phyloP scores from a whole-genome alignment of 2,113 vertebrate species.

The Colius striatus region DNA sequence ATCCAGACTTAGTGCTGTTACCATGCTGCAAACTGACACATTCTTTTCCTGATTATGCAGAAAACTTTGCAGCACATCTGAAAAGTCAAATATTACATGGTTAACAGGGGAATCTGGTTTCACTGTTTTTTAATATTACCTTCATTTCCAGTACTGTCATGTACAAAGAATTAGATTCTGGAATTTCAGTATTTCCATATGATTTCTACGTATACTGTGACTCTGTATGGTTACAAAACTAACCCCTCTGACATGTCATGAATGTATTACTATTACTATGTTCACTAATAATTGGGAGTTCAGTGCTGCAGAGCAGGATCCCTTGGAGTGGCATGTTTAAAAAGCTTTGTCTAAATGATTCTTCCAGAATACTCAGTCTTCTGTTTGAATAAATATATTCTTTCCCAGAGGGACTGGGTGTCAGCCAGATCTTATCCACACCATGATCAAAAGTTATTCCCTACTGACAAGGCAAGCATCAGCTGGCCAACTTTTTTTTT shows the following conservation, averaged over 20 bases:
- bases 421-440: constrained; percentile 20
- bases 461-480: neutral
- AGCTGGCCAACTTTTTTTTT: neutral
- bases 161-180: neutral
- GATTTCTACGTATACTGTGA: neutral
- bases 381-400: constrained; percentile 8
- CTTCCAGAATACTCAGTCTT: constrained; percentile 1
- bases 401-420: constrained; percentile 25
- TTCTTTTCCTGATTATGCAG: neutral
- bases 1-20: neutral
- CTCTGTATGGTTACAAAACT: neutral
- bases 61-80: neutral
- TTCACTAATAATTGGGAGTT: neutral
- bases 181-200: neutral
- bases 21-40: neutral
- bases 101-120: neutral
- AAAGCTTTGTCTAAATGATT: neutral
- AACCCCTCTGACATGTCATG: neutral
- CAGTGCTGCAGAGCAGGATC: neutral
- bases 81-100: neutral
- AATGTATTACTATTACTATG: neutral
- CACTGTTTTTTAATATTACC: neutral
- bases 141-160: neutral
- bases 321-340: neutral
- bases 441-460: constrained; percentile 32